phyloP scores from a whole-genome alignment of 2,113 vertebrate genomes.

The Podarcis raffonei region DNA sequence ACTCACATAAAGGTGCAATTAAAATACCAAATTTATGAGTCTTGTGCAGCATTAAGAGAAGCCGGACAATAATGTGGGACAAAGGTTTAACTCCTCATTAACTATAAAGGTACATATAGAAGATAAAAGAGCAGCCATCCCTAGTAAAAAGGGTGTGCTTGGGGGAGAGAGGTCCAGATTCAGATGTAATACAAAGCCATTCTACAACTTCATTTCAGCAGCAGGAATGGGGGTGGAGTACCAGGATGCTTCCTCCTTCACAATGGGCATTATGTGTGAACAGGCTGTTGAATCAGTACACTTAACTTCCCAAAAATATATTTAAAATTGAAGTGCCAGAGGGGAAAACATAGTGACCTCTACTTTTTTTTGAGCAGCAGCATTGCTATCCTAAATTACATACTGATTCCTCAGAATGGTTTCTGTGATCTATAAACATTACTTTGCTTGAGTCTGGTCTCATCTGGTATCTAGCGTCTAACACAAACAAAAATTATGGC shows the following conservation, averaged over 20 bases:
- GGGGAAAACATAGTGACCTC: neutral
- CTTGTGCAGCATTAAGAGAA: neutral
- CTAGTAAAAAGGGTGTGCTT: too few species aligned
- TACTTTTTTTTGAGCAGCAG: neutral
- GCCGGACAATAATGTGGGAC: neutral
- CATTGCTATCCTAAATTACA: neutral
- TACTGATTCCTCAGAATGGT: neutral
- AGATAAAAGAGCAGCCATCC: neutral
- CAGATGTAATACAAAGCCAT: too few species aligned
- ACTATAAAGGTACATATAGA: neutral
- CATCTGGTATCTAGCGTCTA: neutral
- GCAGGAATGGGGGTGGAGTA: too few species aligned
- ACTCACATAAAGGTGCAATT: neutral
- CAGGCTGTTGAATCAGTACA: neutral
- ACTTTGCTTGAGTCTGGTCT: neutral
- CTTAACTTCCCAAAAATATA: neutral
- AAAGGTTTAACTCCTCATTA: neutral
- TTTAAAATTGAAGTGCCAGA: neutral
- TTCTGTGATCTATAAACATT: neutral
- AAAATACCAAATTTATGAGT: neutral
- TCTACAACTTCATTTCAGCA: too few species aligned
- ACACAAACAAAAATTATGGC: neutral
- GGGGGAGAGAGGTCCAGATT: too few species aligned
- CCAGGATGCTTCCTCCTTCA: too few species aligned
- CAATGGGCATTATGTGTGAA: too few species aligned